Evolutionary conservation across 2,888 invertebrate genomes (phyloP), one percentile per base, ranked within the genome.

Genomic region (Coelopa pilipes): DNA sequence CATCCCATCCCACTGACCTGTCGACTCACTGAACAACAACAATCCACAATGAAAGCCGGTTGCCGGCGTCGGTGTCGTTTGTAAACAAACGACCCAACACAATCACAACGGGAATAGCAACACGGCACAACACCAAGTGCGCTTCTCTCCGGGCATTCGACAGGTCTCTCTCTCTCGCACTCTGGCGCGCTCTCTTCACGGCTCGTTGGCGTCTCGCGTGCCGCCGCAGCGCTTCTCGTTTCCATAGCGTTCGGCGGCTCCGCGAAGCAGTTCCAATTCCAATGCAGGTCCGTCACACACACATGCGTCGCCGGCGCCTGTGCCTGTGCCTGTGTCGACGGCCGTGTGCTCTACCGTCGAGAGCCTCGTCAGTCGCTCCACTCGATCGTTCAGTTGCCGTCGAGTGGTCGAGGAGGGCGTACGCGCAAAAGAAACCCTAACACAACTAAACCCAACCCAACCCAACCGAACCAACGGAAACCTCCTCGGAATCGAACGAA

Each of bases 321-420:
- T 62, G 12, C 11, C 60, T 9, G 21, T 60, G 60, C 7, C 60
- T 19, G n/a, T n/a, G n/a, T n/a, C n/a, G n/a, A n/a, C n/a, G n/a
- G n/a, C n/a, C n/a, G n/a, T 24, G 62, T 59, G 62, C 62, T 62
- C 34, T 34, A 11, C 24, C 45, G 49, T 15, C 50, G 19, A 46
- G 47, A 46, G 49, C 50, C 60, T 63, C 63, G 62, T 63, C 63
- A 67, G 15, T 59, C 24, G n/a, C 34, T 34, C 19, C 67, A 62
- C 60, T 66, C 19, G 50, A 63, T 34, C 34, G 34, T 34, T 34
- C 34, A 77, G 77, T 77, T 72, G 70, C 62, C 50, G 60, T 60
- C 53, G 57, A 68, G 73, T 66, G 11, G 73, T 73, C 21, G 70
- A 63, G 13, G 46, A 3, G 15, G 34, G 34, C 34, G 15, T 63